A percentile compares a stretch with the other conserved stretches of the same genome.
Evolutionary conservation across 2,888 invertebrate species (phyloP).

Genomic region (Therioaphis trifolii): DNA sequence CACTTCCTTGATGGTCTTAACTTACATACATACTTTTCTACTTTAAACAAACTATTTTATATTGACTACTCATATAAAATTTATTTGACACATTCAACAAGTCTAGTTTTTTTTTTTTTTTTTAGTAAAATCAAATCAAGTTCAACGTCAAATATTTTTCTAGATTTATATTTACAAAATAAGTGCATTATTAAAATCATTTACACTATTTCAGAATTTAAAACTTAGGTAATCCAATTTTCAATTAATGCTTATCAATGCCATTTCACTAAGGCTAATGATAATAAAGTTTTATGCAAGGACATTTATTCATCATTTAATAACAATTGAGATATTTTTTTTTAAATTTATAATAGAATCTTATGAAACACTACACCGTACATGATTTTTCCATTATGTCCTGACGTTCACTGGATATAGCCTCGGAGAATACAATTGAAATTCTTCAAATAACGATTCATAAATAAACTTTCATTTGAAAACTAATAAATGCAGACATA

Average conservation of each 20-base stretch:
- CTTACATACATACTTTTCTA: too few relatives aligned
- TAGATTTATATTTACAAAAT: too few relatives aligned
- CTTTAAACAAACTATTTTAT: too few relatives aligned
- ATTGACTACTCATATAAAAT: too few relatives aligned
- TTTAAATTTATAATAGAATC: neutral
- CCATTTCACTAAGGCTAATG: neutral
- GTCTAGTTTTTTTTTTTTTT: too few relatives aligned
- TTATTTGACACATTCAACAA: too few relatives aligned
- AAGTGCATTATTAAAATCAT: too few relatives aligned
- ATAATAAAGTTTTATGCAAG: neutral
- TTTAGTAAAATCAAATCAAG: too few relatives aligned
- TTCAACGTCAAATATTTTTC: too few relatives aligned
- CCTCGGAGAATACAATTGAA: neutral
- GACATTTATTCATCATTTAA: slow-evolving; percentile 8
- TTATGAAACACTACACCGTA: neutral
- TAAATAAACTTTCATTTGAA: neutral
- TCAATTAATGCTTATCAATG: too few relatives aligned
- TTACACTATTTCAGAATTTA: too few relatives aligned
- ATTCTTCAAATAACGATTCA: neutral
- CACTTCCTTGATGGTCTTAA: neutral
- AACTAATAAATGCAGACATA: neutral
- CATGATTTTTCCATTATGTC: neutral
- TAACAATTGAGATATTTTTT: slow-evolving; percentile 13
- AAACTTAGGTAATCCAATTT: too few relatives aligned
- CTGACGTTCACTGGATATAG: neutral